Evolutionary conservation across 2,797 vertebrate species (phyloP), one percentile per base, ranked within the genome.

Genomic region (Notoglanidium macrostoma): DNA sequence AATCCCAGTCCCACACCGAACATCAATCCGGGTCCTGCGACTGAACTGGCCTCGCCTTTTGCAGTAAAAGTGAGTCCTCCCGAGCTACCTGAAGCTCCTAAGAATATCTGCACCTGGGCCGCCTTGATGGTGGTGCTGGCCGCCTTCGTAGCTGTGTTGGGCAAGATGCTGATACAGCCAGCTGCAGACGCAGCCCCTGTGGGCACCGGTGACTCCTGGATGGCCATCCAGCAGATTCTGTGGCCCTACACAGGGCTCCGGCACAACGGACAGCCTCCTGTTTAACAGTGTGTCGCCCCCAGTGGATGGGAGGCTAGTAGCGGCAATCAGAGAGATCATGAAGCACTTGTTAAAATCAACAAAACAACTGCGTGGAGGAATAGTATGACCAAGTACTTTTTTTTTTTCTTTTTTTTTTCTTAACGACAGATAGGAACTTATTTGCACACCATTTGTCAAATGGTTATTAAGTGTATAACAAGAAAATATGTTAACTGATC

Each of bases 191-290:
- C 97, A 0, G 97, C 97, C 1, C 96, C 97, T 0, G 94, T 96
- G 3, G 97, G 96, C 49, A 96, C 96, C 0, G 97, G 97, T 21
- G 95, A 96, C 93, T 96, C 97, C 73, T 99, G 98, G 97, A 95
- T 94, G 79, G 96, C 97, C 40, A 95, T 99, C 77, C 98, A 98
- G 94, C 97, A 99, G 90, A 93, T 98, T 87, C 90, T 99, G 89
- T 99, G 98, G 98, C 98, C 98, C 21, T 97, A 98, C 82, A 92
- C 96, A 0, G 94, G 95, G 89, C 96, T 99, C 15, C 95, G 91
- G 55, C 97, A 98, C 94, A 94, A 98, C 0, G 97, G 96, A 1
- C 97, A 97, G 21, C 97, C 98, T 0, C 98, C 97, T 0, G 94
- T 98, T 86, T 99, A 95, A 93, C 35, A 12, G 73, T 26, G 44